Evolutionary conservation across 2,888 invertebrate genomes (phyloP), one percentile per base, ranked within the genome.

Genomic region (Baccha elongata): DNA sequence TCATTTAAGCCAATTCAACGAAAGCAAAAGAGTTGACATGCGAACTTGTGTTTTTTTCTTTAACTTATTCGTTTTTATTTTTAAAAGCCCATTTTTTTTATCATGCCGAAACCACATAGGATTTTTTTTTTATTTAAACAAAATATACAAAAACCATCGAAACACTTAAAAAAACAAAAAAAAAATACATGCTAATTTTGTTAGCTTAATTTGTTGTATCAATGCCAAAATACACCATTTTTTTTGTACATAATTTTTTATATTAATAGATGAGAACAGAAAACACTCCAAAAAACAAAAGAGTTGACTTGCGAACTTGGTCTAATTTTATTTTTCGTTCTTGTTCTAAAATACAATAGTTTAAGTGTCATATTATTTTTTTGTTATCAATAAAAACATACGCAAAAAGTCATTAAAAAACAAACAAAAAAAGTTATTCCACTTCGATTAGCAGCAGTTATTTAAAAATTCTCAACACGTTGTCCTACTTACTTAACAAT

Each of bases 401-500:
- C 10, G 46, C 44, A 62, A 32, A 23, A 8, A 0, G 10, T 13
- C 1, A 26, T 32, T 29, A 42, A 42, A 8, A 37, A 13, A 13
- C 19, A n/a, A 53, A 19, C 2, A 32, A 35, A 19, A 21, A n/a
- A 17, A 29, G 44, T 44, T 23, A 60, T 60, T 60, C 60, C 60
- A 44, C 60, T 44, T 44, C 26, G 44, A 44, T 60, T 44, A 32
- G 60, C 44, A 58, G 40, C 21, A 58, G 21, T 13, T 29, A 8
- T 42, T 42, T 44, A 1, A n/a, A 50, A 50, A 72, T 67, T 72
- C 76, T n/a, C 71, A 68, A 44, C 44, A 72, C 83, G 50, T 68
- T 76, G 83, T 55, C 78, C 76, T 73, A 83, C 83, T 83, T 83
- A 83, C 83, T 78, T 78, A 53, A 58, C 76, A 46, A 62, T 55